These are phyloP conservation scores for Poecile montanus DNA, from an alignment of 2,797 vertebrate genomes.

Conservation along the genomic window DNA sequence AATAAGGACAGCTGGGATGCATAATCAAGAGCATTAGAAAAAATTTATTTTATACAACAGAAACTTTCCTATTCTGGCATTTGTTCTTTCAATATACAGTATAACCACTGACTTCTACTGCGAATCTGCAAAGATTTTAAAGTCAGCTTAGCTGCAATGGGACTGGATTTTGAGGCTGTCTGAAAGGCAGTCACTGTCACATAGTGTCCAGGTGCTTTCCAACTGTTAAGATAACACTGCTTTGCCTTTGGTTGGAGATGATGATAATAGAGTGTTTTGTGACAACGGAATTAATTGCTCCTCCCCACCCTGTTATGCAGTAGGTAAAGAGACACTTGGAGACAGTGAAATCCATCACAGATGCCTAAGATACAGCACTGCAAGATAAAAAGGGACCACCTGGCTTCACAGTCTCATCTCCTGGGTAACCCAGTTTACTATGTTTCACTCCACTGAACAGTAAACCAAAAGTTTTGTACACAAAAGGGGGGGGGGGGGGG, in stretches of 20 bases:
- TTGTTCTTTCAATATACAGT: neutral
- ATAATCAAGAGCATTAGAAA: constrained; percentile 54
- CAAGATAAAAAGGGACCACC: neutral
- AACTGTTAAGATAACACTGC: neutral
- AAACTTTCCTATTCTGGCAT: neutral
- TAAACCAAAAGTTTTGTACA: neutral
- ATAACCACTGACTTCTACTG: neutral
- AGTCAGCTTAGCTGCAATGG: neutral
- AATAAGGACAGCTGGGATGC: constrained; percentile 66
- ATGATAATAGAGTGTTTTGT: neutral
- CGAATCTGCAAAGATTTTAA: neutral
- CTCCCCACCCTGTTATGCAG: neutral
- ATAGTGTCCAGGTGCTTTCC: neutral
- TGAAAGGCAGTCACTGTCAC: neutral
- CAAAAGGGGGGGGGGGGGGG: neutral
- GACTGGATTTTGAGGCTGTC: neutral
- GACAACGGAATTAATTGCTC: neutral
- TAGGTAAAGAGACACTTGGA: neutral
- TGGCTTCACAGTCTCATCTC: neutral
- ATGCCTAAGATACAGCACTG: neutral
- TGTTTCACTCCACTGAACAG: constrained; percentile 3
- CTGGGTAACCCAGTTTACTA: neutral
- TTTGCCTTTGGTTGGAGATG: neutral
- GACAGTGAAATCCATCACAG: neutral
- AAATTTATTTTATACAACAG: neutral